These are phyloP conservation scores for Rhabdophis nuchalis DNA, from an alignment of 2,797 vertebrate genomes.

Conservation along the genomic window DNA sequence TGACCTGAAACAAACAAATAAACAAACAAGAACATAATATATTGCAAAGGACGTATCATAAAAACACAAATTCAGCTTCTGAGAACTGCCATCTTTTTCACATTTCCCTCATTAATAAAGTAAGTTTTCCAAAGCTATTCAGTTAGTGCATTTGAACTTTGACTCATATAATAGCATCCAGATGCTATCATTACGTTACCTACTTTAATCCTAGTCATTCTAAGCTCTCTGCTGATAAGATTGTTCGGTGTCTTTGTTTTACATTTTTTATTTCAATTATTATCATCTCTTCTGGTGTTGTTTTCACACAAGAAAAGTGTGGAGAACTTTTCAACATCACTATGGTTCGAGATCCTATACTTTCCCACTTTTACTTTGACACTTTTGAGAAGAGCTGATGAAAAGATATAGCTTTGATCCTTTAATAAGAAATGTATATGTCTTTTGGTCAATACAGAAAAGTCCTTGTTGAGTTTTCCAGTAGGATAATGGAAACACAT, in stretches of 20 bases:
- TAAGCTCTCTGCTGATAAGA: not conserved
- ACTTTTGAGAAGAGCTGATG: not conserved
- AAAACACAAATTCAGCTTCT: not conserved
- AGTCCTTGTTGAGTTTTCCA: not conserved
- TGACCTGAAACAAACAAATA: not conserved
- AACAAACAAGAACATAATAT: not conserved
- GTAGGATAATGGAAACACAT: not conserved
- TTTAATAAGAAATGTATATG: not conserved
- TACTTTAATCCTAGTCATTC: not conserved
- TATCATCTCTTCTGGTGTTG: not conserved
- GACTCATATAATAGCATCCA: not conserved
- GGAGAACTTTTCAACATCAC: not conserved
- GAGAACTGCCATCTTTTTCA: not conserved
- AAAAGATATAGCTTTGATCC: not conserved
- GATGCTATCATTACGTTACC: not conserved
- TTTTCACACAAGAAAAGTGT: not conserved
- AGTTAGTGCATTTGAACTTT: not conserved
- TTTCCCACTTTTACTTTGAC: not conserved
- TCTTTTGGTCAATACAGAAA: not conserved
- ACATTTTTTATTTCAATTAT: not conserved
- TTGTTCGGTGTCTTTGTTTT: not conserved
- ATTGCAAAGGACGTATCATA: not conserved
- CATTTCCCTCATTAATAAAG: not conserved
- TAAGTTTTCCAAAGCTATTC: not conserved
- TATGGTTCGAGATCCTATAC: not conserved